Evolutionary conservation across 2,797 vertebrate genomes (phyloP), one percentile per base, ranked within the genome.

Genomic region (Gymnoscopelus braueri): DNA sequence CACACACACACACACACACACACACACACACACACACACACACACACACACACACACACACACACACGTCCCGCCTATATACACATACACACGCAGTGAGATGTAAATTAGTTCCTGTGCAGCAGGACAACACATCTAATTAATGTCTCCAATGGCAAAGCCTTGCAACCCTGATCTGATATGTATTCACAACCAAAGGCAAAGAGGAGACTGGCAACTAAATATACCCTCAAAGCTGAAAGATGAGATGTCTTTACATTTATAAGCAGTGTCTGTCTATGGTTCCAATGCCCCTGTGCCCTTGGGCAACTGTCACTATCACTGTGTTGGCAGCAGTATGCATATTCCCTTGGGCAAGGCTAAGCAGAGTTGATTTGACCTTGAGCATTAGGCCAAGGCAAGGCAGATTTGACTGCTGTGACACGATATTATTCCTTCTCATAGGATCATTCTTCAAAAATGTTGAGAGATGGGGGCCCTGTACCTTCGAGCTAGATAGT

Each of bases 211-310:
- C 19, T 5, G 54, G 60, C 39, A 39, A 39, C 39, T 39, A 9
- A 39, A 39, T 14, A 11, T 29, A 71, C 12, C 44, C 3, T 15
- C 58, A 50, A 51, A 50, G 63, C 13, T 4, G 15, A 64, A 65
- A 32, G 32, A 66, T 55, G 9, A 69, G 65, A 32, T 65, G 60
- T 77, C 74, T 71, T 63, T 61, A 72, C 67, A 80, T 63, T 58
- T 26, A 57, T 26, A 64, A 29, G 15, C 59, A 44, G 51, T 50
- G 72, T 51, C 49, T 67, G 53, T 71, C 61, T 55, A 63, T 60
- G 47, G 5, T 61, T 24, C 64, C 80, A 29, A 74, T 74, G 73
- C 70, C 79, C 54, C 53, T 60, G 11, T 23, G 56, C 56, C 60
- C 49, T 70, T 77, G 58, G 66, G 55, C 51, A 44, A 62, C 47